Base-by-base conservation (phyloP, 1,140 invertebrate genomes). In the Arctopsyche grandis region DNA sequence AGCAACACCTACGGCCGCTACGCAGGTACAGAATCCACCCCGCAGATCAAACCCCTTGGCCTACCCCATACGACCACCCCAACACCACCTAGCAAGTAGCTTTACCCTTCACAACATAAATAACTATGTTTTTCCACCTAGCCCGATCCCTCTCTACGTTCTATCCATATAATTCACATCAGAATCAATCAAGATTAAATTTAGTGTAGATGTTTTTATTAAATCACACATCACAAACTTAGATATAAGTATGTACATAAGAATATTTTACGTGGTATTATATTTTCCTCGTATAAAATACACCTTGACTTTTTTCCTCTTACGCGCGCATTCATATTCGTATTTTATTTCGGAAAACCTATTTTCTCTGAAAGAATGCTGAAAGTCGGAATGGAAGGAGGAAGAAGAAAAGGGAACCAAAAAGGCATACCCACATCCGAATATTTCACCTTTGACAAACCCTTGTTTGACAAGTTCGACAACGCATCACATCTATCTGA, bases 1-100 rank as follows among this genome's bases (percentile, higher is more conserved):
- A 78, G 69, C 76, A 78, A 78, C 79, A 77, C 79, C 79, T 80
- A 58, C 56, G 22, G 66, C 26, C 66, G 19, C 69, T 69, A 46
- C 48, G 75, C 73, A 77, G 75, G 75, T 76, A 63, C 56, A 78
- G 43, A 16, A 44, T 16, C 73, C 26, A 75, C 69, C 9, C 69
- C 60, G 21, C 44, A 38, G 3, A 75, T 69, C 63, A 46, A 29
- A 29, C 79, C 74, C 24, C 58, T 19, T 48, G 29, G 48, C 58
- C 38, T 52, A 52, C 78, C 73, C 24, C 63, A 14, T 43, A 10
- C 22, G 9, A 38, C 29, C 29, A 43, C 69, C 69, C 29, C 60
- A 0, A 22, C 5, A 10, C 19, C 60, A 66, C 60, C 60, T 66
- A 3, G 10, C 12, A 16, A 16, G 10, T 26, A 22, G 63, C 19